Evolutionary conservation across 2,113 vertebrate species (phyloP), one percentile per base, ranked within the genome.

Genomic region (Equus quagga): DNA sequence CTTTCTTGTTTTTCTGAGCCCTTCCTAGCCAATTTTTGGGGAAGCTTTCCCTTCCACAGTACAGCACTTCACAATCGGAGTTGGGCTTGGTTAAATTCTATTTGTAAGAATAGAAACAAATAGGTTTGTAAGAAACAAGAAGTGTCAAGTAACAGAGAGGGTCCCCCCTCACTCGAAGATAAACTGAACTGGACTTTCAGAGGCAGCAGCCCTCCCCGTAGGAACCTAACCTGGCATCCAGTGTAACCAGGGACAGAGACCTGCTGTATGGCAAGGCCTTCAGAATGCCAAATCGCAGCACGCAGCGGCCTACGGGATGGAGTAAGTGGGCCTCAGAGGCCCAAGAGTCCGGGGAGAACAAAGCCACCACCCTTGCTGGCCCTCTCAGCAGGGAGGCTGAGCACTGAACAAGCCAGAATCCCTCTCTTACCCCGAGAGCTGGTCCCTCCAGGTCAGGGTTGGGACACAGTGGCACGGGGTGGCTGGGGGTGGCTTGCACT

Each of bases 361-460:
- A 56, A 95, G 98, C 96, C 97, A 96, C 98, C 97, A 96, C 97
- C 98, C 98, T 41, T 95, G 97, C 96, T 94, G 97, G 97, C 97
- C 97, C 97, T 94, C 96, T 97, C 97, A 94, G 97, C 97, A 96
- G 92, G 95, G 96, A 78, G 87, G 97, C 92, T 85, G 96, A 94
- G 96, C 95, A 31, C 84, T 72, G 96, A 92, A 64, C 90, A 86
- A 97, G 97, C 97, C 96, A 73, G 95, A 87, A 96, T 67, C 98
- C 97, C 97, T 96, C 98, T 98, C 98, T 98, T 98, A 98, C 98
- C 98, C 97, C 97, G 97, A 97, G 96, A 98, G 98, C 97, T 86
- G 98, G 98, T 98, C 97, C 97, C 98, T 98, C 97, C 98, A 98
- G 97, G 98, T 96, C 97, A 95, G 97, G 97, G 98, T 97, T 97